Evolutionary conservation across 2,113 vertebrate species (phyloP).

Genomic region (Hiodon tergisus): DNA sequence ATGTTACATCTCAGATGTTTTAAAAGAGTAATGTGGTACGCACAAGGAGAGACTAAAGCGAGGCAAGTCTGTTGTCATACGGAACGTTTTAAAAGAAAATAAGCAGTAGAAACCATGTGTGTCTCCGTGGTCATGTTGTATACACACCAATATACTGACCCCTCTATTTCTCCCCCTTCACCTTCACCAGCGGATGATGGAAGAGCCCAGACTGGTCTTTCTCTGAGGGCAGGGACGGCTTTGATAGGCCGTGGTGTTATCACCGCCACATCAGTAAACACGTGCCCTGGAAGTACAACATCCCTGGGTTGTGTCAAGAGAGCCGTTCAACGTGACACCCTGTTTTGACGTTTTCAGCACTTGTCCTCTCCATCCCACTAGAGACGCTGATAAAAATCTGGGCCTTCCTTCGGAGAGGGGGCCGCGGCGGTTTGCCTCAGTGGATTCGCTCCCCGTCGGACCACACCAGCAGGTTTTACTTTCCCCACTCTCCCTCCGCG

Average conservation of each 20-base stretch:
- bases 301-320: slow-evolving; percentile 57
- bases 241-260: slow-evolving; percentile 50
- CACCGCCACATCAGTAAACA: slow-evolving; percentile 65
- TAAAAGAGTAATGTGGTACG: no score
- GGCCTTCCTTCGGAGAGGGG: slow-evolving; percentile 60
- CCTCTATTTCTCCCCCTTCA: slow-evolving; percentile 19
- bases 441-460: slow-evolving; percentile 7
- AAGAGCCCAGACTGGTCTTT: slow-evolving; percentile 52
- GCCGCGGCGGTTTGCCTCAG: slow-evolving; percentile 27
- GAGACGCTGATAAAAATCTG: slow-evolving; percentile 64
- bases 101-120: no score
- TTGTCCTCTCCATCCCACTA: slow-evolving; percentile 55
- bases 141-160: no score
- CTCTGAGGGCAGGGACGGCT: slow-evolving; percentile 37
- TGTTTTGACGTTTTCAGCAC: slow-evolving; percentile 67
- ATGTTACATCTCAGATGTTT: no score
- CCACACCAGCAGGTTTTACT: slow-evolving; percentile 11
- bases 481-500: background rate
- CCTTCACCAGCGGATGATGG: slow-evolving; percentile 42
- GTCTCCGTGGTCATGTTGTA: no score
- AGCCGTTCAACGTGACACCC: slow-evolving; percentile 62
- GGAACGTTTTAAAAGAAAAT: no score
- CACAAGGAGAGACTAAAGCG: no score
- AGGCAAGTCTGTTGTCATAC: no score
- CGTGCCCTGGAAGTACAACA: slow-evolving; percentile 30